Evolutionary conservation across 1,140 invertebrate species (phyloP), one percentile per base, ranked within the genome.

Genomic region (Penaeus chinensis): DNA sequence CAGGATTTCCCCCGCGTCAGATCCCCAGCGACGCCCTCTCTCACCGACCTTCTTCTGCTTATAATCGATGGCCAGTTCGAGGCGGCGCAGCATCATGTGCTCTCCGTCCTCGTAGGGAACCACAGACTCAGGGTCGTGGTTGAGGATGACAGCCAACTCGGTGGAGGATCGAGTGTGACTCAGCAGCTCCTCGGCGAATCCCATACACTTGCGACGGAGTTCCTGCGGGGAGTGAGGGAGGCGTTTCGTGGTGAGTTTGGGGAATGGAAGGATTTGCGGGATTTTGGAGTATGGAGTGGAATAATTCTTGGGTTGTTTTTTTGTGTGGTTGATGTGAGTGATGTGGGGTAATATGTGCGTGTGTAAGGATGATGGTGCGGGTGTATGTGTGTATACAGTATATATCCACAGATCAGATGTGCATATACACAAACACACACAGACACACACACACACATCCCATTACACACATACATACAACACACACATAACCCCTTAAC

Each of bases 121-220:
- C 87, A 94, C 94, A 7, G 65, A 89, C 87, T 95, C 94, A 0
- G 96, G 96, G 92, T 97, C 96, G 85, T 96, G 95, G 92, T 97
- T 97, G n/a, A 98, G 93, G 81, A 98, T 96, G n/a, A 98, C 96
- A 85, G 96, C 96, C 89, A 99, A 92, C 92, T 99, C 98, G 87
- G 96, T 95, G 0, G 97, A 98, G 87, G 96, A 97, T 76, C 97
- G 93, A 0, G 96, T 96, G 92, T 98, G 97, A 90, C 97, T 95
- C 74, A 99, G 92, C 27, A 99, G 93, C 91, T 97, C 96, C 3
- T 98, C 97, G 0, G 97, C 97, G 91, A 99, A 98, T 91, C 96
- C 95, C 93, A 98, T 97, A 89, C 97, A 97, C 92, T 98, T 96
- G 69, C 94, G 93, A 16, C 96, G 93, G 42, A 99, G 93, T 90